phyloP scores from a whole-genome alignment of 2,113 vertebrate genomes.

The Crotalus viridis region DNA sequence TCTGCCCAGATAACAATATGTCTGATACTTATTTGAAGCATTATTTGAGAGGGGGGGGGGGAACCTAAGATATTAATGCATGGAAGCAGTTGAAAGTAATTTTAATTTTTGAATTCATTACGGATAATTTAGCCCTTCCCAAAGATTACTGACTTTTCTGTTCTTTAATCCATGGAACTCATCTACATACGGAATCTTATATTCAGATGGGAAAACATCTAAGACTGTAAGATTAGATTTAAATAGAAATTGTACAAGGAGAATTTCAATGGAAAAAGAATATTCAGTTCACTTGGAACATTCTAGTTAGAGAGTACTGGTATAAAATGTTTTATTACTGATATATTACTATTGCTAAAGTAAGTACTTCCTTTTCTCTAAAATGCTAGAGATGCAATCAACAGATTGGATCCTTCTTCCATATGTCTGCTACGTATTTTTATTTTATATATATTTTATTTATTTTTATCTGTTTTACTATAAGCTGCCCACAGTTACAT shows the following conservation, averaged over 20 bases:
- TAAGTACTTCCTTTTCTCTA: too few species aligned
- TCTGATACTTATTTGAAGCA: background rate
- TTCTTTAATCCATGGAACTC: background rate
- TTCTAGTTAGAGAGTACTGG: background rate
- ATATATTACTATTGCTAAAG: background rate
- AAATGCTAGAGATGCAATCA: too few species aligned
- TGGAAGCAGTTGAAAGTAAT: background rate
- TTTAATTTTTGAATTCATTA: background rate
- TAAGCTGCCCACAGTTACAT: background rate
- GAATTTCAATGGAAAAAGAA: background rate
- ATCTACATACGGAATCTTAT: background rate
- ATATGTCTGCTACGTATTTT: too few species aligned
- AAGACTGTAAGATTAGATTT: background rate
- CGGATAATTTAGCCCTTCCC: conserved; percentile 13
- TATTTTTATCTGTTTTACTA: too few species aligned
- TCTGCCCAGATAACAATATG: background rate
- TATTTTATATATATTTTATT: too few species aligned
- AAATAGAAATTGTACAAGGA: background rate
- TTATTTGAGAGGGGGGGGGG: background rate
- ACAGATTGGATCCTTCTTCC: too few species aligned
- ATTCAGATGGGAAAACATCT: background rate
- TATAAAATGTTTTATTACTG: background rate
- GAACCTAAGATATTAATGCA: background rate
- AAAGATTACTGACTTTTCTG: background rate
- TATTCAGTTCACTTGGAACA: background rate